These are phyloP conservation scores for Coptotermes formosanus DNA, from an alignment of 1,140 invertebrate genomes.

Conservation along the genomic window DNA sequence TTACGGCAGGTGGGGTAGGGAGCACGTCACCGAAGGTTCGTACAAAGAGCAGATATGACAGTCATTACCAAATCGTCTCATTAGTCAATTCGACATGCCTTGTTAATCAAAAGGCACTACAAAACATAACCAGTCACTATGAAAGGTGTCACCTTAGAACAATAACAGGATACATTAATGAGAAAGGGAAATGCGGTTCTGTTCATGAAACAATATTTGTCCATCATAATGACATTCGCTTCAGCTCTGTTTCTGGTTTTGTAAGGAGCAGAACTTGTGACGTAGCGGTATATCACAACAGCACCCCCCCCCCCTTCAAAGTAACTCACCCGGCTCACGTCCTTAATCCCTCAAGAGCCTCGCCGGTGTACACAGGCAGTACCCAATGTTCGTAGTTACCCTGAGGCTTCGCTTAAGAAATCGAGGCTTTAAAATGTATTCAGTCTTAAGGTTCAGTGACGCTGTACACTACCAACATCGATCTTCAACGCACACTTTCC, in stretches of 20 bases:
- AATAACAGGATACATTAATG: neutral
- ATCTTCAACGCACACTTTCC: no score
- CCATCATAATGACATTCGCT: neutral
- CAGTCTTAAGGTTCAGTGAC: no score
- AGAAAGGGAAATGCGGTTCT: neutral
- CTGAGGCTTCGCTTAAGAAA: neutral
- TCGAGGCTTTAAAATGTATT: neutral
- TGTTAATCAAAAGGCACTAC: no score
- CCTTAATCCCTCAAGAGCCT: neutral
- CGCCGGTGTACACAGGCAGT: neutral
- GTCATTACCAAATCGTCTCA: no score
- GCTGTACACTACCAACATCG: no score
- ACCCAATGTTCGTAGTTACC: neutral
- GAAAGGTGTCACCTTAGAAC: neutral
- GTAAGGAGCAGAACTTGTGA: neutral
- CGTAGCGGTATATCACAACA: neutral
- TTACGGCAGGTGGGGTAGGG: no score
- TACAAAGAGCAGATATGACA: no score
- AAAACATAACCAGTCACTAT: no score
- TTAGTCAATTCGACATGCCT: no score
- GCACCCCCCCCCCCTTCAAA: no score
- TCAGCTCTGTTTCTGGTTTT: neutral
- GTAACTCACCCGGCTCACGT: neutral
- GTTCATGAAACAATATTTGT: neutral
- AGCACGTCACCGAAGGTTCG: no score